These are phyloP conservation scores for Oxyura jamaicensis DNA, from an alignment of 2,113 vertebrate genomes.

Conservation along the genomic window DNA sequence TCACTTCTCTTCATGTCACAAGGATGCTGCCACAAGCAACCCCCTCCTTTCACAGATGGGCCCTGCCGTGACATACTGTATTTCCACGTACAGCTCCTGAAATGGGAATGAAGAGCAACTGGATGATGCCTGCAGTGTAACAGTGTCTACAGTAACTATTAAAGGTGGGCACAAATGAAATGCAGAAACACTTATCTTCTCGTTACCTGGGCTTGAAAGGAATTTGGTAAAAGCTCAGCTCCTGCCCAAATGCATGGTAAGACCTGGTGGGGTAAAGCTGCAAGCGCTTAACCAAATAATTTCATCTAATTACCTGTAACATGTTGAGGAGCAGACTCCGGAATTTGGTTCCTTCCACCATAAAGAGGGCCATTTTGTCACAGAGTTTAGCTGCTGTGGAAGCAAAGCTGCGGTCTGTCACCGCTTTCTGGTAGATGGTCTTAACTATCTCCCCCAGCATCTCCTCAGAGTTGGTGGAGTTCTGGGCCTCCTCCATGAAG, in stretches of 20 bases:
- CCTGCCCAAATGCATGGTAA: not conserved
- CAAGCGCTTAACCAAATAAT: not conserved
- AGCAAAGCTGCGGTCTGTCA: conserved; percentile 94
- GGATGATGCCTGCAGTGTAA: not conserved
- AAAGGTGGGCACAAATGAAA: not conserved
- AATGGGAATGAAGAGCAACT: not conserved
- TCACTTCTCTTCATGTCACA: not conserved
- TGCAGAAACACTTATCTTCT: conserved; percentile 22
- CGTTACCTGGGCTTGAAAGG: conserved; percentile 4
- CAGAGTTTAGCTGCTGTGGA: conserved; percentile 93
- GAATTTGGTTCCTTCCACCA: conserved; percentile 98
- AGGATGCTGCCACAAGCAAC: not conserved
- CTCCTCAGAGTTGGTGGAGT: conserved; percentile 91
- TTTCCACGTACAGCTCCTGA: fast-evolving
- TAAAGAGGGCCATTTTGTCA: conserved; percentile 98
- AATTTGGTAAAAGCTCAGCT: not conserved
- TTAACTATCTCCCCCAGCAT: conserved; percentile 90
- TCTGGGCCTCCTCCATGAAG: conserved; percentile 98
- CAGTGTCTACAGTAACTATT: not conserved
- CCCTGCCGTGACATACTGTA: not conserved
- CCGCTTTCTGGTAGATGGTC: conserved; percentile 92
- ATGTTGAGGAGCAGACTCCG: conserved; percentile 96
- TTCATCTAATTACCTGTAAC: conserved; percentile 86
- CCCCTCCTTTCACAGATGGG: not conserved
- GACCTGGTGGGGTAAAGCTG: not conserved